phyloP scores from a whole-genome alignment of 2,113 vertebrate species.

The Suncus etruscus region DNA sequence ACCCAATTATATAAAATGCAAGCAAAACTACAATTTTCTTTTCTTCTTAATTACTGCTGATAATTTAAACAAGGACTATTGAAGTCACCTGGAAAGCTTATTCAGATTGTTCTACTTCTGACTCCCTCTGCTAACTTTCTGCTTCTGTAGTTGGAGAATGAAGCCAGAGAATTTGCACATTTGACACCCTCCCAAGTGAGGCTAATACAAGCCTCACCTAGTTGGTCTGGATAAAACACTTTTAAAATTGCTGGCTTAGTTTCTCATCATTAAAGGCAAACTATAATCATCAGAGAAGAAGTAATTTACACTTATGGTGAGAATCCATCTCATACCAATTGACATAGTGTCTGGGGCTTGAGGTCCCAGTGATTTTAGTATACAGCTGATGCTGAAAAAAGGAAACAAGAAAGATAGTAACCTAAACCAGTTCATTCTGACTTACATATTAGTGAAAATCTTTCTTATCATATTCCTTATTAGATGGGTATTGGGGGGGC shows the following conservation, averaged over 20 bases:
- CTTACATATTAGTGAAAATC: neutral
- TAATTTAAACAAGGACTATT: neutral
- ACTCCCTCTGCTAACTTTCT: neutral
- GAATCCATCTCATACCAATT: neutral
- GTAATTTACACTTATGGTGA: neutral
- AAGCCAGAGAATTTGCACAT: constrained; percentile 41
- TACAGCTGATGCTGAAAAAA: neutral
- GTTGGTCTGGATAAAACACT: constrained; percentile 10
- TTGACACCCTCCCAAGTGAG: neutral
- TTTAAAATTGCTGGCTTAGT: neutral
- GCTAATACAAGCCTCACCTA: neutral
- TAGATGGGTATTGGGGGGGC: neutral
- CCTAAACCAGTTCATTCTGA: neutral
- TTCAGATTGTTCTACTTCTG: neutral
- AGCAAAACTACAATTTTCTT: neutral
- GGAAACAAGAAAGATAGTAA: neutral
- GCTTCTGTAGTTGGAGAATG: constrained; percentile 5
- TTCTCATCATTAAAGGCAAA: constrained; percentile 36
- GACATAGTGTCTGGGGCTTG: neutral
- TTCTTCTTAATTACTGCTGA: constrained; percentile 4
- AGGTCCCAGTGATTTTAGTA: neutral
- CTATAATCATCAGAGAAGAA: constrained; percentile 11
- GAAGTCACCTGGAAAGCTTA: neutral
- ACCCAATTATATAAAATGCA: neutral
- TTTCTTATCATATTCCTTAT: neutral